Evolutionary conservation across 2,888 invertebrate species (phyloP).

Genomic region (Erebia aethiops): DNA sequence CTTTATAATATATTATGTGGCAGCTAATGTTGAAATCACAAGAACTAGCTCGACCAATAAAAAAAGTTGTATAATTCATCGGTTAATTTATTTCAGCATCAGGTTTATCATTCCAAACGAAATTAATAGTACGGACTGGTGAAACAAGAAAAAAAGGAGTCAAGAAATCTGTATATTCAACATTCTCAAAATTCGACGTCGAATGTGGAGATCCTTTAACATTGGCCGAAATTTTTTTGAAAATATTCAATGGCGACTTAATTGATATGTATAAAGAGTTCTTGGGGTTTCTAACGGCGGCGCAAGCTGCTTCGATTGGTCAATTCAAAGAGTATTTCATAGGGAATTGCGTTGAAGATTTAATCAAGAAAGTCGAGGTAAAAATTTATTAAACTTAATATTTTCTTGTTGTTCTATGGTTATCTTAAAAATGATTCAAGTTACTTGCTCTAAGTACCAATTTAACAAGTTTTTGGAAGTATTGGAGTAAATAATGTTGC

Average conservation of each 20-base stretch:
- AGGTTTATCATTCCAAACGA: constrained; percentile 59
- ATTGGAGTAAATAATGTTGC: no score
- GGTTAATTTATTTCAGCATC: constrained; percentile 50
- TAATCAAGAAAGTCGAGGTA: constrained; percentile 64
- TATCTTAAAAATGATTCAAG: no score
- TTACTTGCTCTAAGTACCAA: no score
- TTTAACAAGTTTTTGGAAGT: neutral
- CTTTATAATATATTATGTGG: no score
- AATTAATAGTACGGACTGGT: constrained; percentile 49
- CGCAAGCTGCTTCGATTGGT: constrained; percentile 61
- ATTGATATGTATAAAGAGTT: constrained; percentile 66
- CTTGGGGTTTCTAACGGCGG: constrained; percentile 62
- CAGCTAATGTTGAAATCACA: no score
- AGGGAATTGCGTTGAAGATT: constrained; percentile 51
- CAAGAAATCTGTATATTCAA: constrained; percentile 40
- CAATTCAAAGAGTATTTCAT: constrained; percentile 65
- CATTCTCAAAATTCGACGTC: constrained; percentile 54
- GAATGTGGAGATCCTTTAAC: constrained; percentile 48
- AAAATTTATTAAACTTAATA: constrained; percentile 12
- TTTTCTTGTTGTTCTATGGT: neutral
- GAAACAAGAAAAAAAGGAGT: constrained; percentile 42
- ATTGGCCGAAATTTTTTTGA: constrained; percentile 49
- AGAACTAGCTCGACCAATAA: no score
- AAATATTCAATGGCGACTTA: constrained; percentile 49
- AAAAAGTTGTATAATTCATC: no score